Conservation (phyloP, 2,113 vertebrate species). For the Anarhynchus alexandrinus region DNA sequence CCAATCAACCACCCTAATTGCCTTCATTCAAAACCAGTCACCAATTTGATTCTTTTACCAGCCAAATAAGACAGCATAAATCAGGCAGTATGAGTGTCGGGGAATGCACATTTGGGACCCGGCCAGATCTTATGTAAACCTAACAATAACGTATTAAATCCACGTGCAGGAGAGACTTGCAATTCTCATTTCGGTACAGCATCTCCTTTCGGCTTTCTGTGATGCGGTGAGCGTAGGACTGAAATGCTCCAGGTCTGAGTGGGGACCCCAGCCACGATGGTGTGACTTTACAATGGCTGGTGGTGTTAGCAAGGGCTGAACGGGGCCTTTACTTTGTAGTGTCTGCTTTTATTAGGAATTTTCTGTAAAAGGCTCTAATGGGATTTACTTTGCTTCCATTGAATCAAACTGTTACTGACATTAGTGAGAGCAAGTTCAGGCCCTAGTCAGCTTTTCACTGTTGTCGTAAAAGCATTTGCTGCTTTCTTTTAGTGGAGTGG, state of each 20-base stretch:
- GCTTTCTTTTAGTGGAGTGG: conserved; percentile 15
- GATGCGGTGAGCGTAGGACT: not conserved
- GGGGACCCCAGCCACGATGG: not conserved
- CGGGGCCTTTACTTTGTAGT: not conserved
- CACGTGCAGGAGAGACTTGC: not conserved
- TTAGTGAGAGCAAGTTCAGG: conserved; percentile 32
- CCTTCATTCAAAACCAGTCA: conserved; percentile 61
- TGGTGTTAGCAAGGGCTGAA: not conserved
- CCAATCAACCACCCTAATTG: conserved; percentile 66
- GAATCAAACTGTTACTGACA: conserved; percentile 45
- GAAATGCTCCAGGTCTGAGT: not conserved
- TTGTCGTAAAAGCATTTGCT: conserved; percentile 17
- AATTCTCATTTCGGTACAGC: not conserved
- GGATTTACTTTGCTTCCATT: conserved; percentile 58
- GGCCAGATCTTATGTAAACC: conserved; percentile 4
- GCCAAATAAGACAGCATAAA: conserved; percentile 53
- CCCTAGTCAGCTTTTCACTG: conserved; percentile 26
- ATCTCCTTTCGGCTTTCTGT: not conserved
- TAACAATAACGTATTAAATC: not conserved
- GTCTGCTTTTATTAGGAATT: conserved; percentile 46
- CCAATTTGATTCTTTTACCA: conserved; percentile 52
- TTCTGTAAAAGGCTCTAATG: conserved; percentile 39
- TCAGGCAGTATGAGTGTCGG: not conserved
- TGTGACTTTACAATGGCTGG: not conserved
- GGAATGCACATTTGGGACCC: not conserved